Conservation (phyloP, 2,797 vertebrate species). For the Rhabdophis nuchalis region DNA sequence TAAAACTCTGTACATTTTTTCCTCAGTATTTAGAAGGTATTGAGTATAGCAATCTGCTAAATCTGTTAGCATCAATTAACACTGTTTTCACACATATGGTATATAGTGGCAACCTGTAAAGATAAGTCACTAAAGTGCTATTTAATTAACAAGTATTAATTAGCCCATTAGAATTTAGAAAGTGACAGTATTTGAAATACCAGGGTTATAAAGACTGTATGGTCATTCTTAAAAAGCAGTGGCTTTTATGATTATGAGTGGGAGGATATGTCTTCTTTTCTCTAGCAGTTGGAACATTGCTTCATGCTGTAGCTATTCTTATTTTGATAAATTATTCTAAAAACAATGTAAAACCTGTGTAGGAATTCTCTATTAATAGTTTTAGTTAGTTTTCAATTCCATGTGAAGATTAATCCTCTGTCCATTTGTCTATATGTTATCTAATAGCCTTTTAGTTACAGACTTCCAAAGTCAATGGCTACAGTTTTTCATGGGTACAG, state of each 20-base stretch:
- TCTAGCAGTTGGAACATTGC: not conserved
- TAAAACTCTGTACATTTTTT: not conserved
- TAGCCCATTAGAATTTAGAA: conserved; percentile 30
- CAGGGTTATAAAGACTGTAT: conserved; percentile 8
- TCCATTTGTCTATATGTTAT: not conserved
- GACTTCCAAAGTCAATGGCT: not conserved
- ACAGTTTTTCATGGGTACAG: not conserved
- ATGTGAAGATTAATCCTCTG: not conserved
- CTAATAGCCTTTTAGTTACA: not conserved
- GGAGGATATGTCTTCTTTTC: not conserved
- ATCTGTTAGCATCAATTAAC: conserved; percentile 22
- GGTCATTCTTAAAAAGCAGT: not conserved
- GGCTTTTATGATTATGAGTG: not conserved
- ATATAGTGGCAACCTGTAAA: conserved; percentile 19
- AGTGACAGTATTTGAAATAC: not conserved
- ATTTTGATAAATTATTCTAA: not conserved
- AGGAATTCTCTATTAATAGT: not conserved
- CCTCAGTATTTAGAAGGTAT: not conserved
- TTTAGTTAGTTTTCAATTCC: not conserved
- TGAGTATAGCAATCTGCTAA: conserved; percentile 22
- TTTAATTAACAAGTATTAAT: conserved; percentile 43
- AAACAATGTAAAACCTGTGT: not conserved
- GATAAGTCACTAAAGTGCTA: not conserved
- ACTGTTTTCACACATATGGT: conserved; percentile 6
- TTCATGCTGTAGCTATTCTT: not conserved